Percentiles rank a stretch among this genome's conserved stretches.
Evolutionary conservation across 2,113 vertebrate genomes (phyloP).

Genomic region (Irena cyanogastra): DNA sequence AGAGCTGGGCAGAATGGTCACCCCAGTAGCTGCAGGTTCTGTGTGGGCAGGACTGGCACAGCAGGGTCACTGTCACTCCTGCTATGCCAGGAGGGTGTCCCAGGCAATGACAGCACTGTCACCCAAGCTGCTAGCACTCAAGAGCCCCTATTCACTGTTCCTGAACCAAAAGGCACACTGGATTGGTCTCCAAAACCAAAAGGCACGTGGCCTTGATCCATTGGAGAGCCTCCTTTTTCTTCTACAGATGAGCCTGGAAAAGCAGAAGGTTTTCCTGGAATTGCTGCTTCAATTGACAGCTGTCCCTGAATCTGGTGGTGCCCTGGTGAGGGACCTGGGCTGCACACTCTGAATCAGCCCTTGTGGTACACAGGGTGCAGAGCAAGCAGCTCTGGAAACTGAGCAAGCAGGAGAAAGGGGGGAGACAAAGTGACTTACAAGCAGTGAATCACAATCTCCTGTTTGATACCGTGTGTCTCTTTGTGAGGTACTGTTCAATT

Average conservation of each 20-base stretch:
- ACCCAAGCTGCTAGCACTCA: background rate
- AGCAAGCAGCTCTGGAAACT: background rate
- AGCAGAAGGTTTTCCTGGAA: background rate
- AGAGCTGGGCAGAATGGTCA: background rate
- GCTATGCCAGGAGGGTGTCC: background rate
- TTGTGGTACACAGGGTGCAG: fast-evolving
- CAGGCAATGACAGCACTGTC: background rate
- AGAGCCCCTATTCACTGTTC: background rate
- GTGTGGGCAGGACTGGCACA: background rate
- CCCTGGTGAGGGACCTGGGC: background rate
- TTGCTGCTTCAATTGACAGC: background rate
- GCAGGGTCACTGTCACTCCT: background rate
- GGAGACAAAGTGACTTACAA: background rate
- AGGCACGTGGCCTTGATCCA: background rate
- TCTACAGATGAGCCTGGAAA: background rate
- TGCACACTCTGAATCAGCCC: background rate
- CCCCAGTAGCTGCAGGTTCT: background rate
- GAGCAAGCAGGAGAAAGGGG: background rate
- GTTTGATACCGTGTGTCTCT: background rate
- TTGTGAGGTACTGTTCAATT: background rate
- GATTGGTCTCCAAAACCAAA: background rate
- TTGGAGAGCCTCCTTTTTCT: background rate
- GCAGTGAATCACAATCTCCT: background rate
- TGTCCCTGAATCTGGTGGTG: background rate
- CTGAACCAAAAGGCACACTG: background rate